Evolutionary conservation across 2,113 vertebrate genomes (phyloP).

Genomic region (Solea senegalensis): DNA sequence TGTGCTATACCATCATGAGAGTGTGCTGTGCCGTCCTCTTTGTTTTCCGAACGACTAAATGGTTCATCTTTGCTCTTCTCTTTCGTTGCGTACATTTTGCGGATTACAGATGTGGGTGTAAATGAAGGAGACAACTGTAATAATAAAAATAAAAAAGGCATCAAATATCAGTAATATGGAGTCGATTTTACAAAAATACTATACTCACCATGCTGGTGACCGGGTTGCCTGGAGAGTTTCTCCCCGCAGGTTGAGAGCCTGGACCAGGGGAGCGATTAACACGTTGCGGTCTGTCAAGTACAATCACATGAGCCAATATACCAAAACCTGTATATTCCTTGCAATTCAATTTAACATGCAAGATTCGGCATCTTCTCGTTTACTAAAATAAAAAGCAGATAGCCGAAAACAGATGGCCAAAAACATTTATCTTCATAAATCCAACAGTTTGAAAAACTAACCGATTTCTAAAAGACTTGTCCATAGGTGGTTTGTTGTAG

Average conservation of each 20-base stretch:
- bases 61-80: conserved; percentile 94
- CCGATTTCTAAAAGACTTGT: conserved; percentile 91
- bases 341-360: too few species aligned
- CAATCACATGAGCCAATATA: conserved; percentile 12
- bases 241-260: conserved; percentile 83
- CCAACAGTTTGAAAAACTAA: conserved; percentile 39
- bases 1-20: conserved; percentile 85
- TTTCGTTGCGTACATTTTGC: conserved; percentile 99
- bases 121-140: conserved; percentile 94
- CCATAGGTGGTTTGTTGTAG: conserved; percentile 88
- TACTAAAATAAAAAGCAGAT: too few species aligned
- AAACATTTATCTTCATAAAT: too few species aligned
- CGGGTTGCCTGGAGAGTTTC: conserved; percentile 87
- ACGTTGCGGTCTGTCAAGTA: conserved; percentile 83
- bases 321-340: too few species aligned
- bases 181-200: too few species aligned
- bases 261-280: conserved; percentile 89
- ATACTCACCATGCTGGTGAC: conserved; percentile 94
- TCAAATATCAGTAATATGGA: too few species aligned
- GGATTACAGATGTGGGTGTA: conserved; percentile 97
- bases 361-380: too few species aligned
- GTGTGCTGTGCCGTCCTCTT: conserved; percentile 82
- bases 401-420: too few species aligned
- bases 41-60: conserved; percentile 80
- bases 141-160: background rate